Evolutionary conservation across 2,888 invertebrate species (phyloP).

Genomic region (Mythimna pallens): DNA sequence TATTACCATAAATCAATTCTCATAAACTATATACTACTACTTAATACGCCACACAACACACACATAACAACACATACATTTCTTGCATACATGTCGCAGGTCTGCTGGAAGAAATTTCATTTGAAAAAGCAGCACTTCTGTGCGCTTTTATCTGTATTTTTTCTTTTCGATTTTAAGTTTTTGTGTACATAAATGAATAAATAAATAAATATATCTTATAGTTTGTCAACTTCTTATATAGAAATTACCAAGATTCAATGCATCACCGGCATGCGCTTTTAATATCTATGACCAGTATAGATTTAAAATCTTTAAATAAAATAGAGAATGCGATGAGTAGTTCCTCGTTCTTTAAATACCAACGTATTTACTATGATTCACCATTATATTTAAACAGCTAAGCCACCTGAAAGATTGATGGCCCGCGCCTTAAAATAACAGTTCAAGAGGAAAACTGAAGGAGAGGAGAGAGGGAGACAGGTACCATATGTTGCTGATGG

Average conservation of each 20-base stretch:
- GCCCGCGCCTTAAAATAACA: slow-evolving; percentile 83
- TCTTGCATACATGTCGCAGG: too few species aligned
- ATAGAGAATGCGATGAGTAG: slow-evolving; percentile 38
- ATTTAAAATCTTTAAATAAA: slow-evolving; percentile 33
- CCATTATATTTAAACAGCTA: slow-evolving; percentile 74
- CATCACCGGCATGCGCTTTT: background rate
- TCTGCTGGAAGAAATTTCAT: too few species aligned
- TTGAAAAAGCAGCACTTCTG: too few species aligned
- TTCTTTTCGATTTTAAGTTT: too few species aligned
- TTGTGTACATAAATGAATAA: too few species aligned
- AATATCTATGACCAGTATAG: too few species aligned
- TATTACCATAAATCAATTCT: background rate
- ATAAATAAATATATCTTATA: background rate
- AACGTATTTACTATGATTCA: slow-evolving; percentile 52
- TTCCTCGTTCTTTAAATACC: slow-evolving; percentile 50
- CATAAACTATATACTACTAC: too few species aligned
- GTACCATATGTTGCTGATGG: slow-evolving; percentile 84
- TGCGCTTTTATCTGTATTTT: too few species aligned
- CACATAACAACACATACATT: too few species aligned
- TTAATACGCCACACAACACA: too few species aligned
- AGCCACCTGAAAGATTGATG: slow-evolving; percentile 88
- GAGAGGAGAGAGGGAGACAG: slow-evolving; percentile 63
- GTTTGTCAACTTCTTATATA: background rate
- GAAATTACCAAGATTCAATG: background rate
- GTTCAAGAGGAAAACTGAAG: slow-evolving; percentile 71